Evolutionary conservation across 2,888 invertebrate species (phyloP), one percentile per base, ranked within the genome.

Genomic region (Habrosyne pyritoides): DNA sequence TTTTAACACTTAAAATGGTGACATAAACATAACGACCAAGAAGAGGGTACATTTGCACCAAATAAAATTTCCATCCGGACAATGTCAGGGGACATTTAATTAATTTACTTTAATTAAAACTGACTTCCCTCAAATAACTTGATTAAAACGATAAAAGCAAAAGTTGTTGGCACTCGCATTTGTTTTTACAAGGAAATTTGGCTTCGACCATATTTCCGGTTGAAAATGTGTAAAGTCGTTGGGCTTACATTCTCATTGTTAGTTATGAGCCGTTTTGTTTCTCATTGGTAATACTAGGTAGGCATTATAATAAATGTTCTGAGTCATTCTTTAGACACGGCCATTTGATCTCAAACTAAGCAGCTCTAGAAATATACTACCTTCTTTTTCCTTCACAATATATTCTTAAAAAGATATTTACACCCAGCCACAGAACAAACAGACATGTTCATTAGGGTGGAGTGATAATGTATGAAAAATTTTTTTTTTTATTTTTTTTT

Each of bases 101-200:
- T 64, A 64, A 65, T 66, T 70, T 59, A 66, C 56, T 69, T 69
- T 66, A 69, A 67, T 68, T 69, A 70, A 67, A 65, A 65, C 58
- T 61, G 65, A 63, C 60, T 67, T 58, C 55, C 57, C 59, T 62
- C 59, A 64, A 70, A 70, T 66, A 67, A 67, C 66, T 64, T 67
- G 64, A 69, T 69, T 67, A 64, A n/a, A 21, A 50, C 21, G 33
- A 52, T 52, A 52, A 52, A 54, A 36, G 53, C 47, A 52, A 57
- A 50, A 28, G 18, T 30, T 28, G 5, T 42, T 8, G 42, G 18
- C 18, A 18, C 42, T 2, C 18, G 7, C 18, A 42, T 7, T 42
- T 42, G 12, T 12, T 18, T 42, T 54, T 26, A 24, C 52, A 57
- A 56, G 52, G 55, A 52, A 47, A 56, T 18, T 53, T 26, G 36